Base-by-base conservation (phyloP, 1,140 invertebrate genomes). In the Babylonia areolata region DNA sequence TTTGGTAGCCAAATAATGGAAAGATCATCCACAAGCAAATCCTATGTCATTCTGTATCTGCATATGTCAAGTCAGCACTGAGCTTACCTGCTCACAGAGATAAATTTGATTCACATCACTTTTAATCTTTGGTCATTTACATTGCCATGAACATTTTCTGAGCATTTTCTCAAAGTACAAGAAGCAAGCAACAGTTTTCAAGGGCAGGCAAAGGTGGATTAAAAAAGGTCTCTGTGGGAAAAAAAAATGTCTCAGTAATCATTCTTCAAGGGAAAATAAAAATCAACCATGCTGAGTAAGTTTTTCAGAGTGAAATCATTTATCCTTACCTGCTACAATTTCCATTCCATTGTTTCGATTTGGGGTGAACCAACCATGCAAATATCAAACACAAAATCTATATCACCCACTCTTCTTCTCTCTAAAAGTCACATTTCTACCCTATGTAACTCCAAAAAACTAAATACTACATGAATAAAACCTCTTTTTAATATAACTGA, bases 311-410 rank as follows among this genome's bases (percentile, higher is more conserved):
- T 64, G 58, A 64, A 64, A 40, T 37, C 11, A 33, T 54, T 39
- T 35, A 80, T 71, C 40, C 82, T 84, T 84, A 84, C 82, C 82
- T 84, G 82, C 82, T 84, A 84, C 82, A 84, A 73, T 42, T 73
- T 84, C 69, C 82, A 69, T 73, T 75, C 69, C 64, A 69, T 35
- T 54, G 82, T 84, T 73, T 84, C 17, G 64, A 46, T 73, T 40
- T 75, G 69, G 37, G 64, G 69, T 69, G 82, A 84, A 84, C 82
- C 82, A 84, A 75, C 40, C 82, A 84, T 84, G 58, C 82, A 84
- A 28, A 84, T 73, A 31, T 84, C 64, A 84, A 75, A 80, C 31
- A 73, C 12, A 73, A 40, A 40, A 37, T 77, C 75, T 77, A 77
- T 33, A 77, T 73, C 31, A 73, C 3, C 37, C 75, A 77, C 20